Evolutionary conservation across 1,140 invertebrate species (phyloP).

Genomic region (Drosophila virilis): DNA sequence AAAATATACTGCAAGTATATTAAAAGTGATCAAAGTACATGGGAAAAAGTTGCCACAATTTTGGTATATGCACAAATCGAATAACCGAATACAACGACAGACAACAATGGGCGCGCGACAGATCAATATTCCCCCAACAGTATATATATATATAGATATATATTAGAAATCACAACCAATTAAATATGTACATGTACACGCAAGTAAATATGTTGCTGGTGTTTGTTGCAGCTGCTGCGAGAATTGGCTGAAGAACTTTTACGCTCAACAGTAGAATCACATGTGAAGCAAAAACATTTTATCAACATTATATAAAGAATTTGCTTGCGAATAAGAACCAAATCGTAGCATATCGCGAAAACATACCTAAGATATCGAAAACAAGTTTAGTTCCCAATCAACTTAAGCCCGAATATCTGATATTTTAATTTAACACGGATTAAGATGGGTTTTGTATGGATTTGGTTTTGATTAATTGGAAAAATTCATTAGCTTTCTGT

Average conservation of each 20-base stretch:
- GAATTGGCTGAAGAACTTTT: conserved; percentile 7
- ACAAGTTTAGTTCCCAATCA: no score
- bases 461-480: no score
- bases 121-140: conserved; percentile 1
- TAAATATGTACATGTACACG: conserved; percentile 20
- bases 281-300: no score
- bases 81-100: conserved; percentile 37
- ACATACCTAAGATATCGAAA: no score
- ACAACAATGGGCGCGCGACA: conserved; percentile 1
- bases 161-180: conserved; percentile 10
- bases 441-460: no score
- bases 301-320: no score
- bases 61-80: conserved; percentile 17
- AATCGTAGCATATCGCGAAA: no score
- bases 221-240: conserved; percentile 14
- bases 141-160: conserved; percentile 12
- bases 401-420: no score
- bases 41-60: conserved; percentile 30
- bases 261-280: no score
- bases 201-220: conserved; percentile 8
- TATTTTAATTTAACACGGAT: no score
- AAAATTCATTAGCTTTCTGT: no score
- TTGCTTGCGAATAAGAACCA: no score
- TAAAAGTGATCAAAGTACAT: conserved; percentile 25
- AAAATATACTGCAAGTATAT: conserved; percentile 30